Evolutionary conservation across 2,888 invertebrate genomes (phyloP), one percentile per base, ranked within the genome.

Genomic region (Orchestes rusci): DNA sequence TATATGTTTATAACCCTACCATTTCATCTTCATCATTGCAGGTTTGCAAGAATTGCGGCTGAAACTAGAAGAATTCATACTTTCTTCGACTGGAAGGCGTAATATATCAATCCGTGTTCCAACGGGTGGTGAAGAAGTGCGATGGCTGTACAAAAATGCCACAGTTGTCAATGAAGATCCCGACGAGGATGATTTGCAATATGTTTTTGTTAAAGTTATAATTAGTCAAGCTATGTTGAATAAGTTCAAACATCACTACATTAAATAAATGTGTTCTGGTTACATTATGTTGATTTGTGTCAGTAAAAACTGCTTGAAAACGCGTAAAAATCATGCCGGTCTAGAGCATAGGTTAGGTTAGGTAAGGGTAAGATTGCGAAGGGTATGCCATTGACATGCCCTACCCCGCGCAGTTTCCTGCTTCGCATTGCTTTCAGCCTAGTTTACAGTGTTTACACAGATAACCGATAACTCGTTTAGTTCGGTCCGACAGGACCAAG

Each of bases 111-210:
- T 52, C 23, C 40, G 34, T 33, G 36, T 48, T 13, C 39, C 43
- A 39, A 52, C 48, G 39, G 52, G 52, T 13, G 50, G 52, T 4
- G 42, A 52, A 17, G 50, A 50, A 39, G 38, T 52, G 34, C 31
- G 47, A 35, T 52, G 52, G 52, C 36, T 52, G 7, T 50, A 48
- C 38, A 52, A 50, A 43, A 47, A 52, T 43, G 38, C 45, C 3
- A 50, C 50, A 8, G 37, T 52, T 16, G 33, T 52, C 31, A 31
- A 45, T 23, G 45, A 50, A 44, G 34, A 41, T 18, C 45, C 52
- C 5, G 49, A 50, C 36, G 36, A 42, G 19, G 23, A 50, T n/a
- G 37, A 52, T 35, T 17, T 31, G 16, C 50, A 52, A 18, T 39
- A 28, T 43, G 36, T 50, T 27, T 42, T 38, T 30, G 45, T 34